Evolutionary conservation across 2,113 vertebrate genomes (phyloP).

Genomic region (Amphiprion ocellaris): DNA sequence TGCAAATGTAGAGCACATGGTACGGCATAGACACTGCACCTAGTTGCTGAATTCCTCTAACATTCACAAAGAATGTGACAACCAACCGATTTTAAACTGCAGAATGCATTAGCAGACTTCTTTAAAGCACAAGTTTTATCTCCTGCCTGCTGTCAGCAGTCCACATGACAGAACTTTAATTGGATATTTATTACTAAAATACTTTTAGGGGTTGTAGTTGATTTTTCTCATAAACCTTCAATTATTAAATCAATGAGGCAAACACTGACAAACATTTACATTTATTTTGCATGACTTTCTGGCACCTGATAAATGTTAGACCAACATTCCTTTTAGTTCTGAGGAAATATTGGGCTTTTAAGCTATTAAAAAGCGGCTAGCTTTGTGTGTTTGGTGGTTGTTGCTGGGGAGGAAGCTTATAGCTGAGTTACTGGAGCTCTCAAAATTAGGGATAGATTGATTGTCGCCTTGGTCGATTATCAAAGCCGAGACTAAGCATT

Average conservation of each 20-base stretch:
- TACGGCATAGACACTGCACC: conserved; percentile 6
- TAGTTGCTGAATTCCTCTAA: conserved; percentile 18
- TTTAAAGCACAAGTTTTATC: conserved; percentile 6
- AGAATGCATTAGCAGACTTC: not conserved
- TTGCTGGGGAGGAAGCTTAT: no score
- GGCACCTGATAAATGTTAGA: no score
- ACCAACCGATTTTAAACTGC: conserved; percentile 1
- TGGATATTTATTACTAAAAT: not conserved
- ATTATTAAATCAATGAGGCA: no score
- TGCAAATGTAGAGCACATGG: conserved; percentile 25
- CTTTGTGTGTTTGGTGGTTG: not conserved
- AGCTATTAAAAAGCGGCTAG: not conserved
- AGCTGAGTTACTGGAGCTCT: not conserved
- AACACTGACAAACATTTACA: no score
- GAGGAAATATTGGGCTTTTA: not conserved
- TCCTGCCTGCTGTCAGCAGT: not conserved
- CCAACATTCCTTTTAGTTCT: no score
- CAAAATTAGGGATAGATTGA: no score
- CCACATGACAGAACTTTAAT: conserved; percentile 5
- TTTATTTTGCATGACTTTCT: no score
- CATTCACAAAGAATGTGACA: conserved; percentile 25
- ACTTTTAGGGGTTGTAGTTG: not conserved
- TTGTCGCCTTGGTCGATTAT: no score
- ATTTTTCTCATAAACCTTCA: not conserved
- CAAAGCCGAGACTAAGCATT: no score